phyloP scores from a whole-genome alignment of 2,797 vertebrate species.

The Selene dorsalis region DNA sequence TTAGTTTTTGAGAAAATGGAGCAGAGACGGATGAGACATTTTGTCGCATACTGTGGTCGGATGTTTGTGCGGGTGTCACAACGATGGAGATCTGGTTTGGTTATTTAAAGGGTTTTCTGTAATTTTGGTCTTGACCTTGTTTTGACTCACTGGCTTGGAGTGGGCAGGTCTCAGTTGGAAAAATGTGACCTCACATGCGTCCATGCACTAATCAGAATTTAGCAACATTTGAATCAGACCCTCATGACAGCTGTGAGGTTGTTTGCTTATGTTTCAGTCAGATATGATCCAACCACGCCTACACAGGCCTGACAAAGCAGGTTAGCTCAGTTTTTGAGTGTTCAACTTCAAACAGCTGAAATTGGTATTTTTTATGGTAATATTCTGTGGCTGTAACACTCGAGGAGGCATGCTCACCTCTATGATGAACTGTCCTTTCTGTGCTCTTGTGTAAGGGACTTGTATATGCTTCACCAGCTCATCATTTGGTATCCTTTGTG shows the following conservation, averaged over 20 bases:
- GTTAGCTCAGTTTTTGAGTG: background rate
- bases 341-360: background rate
- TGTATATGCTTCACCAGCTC: background rate
- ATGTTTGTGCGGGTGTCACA: background rate
- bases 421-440: background rate
- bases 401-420: background rate
- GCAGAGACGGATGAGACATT: background rate
- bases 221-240: background rate
- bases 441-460: background rate
- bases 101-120: background rate
- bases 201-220: background rate
- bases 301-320: background rate
- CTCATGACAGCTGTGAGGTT: background rate
- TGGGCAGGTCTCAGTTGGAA: background rate
- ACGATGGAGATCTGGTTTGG: background rate
- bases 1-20: constrained; percentile 15
- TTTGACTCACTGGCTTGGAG: background rate
- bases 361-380: background rate
- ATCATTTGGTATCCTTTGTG: background rate
- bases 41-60: constrained; percentile 3
- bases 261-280: background rate
- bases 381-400: background rate
- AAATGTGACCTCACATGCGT: background rate
- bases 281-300: background rate
- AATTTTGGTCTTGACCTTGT: background rate